Conservation (phyloP, 2,797 vertebrate species). For the Zalophus californianus region DNA sequence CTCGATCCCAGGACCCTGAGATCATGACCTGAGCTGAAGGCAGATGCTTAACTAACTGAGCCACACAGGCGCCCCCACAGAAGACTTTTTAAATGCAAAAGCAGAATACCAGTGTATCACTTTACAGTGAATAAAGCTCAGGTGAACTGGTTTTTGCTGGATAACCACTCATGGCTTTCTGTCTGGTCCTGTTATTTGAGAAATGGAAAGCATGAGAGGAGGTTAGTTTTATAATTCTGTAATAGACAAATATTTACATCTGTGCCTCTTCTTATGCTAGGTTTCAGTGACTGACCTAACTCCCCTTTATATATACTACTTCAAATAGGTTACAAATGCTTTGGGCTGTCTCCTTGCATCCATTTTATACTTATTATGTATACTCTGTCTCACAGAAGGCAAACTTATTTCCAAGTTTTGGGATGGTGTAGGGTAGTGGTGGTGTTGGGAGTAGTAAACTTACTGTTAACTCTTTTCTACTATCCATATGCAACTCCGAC, state of each 20-base stretch:
- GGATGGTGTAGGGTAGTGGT: neutral
- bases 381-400: neutral
- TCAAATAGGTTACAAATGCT: neutral
- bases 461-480: neutral
- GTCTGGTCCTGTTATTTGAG: neutral
- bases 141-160: conserved; percentile 2
- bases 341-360: neutral
- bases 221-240: neutral
- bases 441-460: neutral
- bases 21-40: neutral
- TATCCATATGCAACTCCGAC: neutral
- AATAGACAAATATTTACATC: neutral
- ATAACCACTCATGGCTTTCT: neutral
- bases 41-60: neutral
- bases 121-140: neutral
- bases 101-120: neutral
- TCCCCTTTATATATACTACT: neutral
- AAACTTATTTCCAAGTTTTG: neutral
- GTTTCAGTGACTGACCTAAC: neutral
- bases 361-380: neutral
- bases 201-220: neutral
- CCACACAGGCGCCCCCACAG: neutral
- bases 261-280: neutral
- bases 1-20: neutral
- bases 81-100: neutral